phyloP scores from a whole-genome alignment of 2,113 vertebrate species.

The Rhizomys pruinosus region DNA sequence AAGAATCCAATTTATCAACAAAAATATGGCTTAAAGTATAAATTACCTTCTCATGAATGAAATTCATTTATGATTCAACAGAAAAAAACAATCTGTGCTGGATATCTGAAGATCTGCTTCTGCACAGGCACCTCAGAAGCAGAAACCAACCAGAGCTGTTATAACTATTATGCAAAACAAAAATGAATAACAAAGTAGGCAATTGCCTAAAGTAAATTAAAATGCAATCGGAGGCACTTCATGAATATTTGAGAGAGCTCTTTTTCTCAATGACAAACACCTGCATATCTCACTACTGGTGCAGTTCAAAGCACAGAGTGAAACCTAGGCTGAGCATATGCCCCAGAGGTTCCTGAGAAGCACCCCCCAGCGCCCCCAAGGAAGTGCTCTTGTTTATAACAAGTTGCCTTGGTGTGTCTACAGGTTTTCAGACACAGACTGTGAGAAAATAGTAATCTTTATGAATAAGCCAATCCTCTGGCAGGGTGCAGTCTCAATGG shows the following conservation, averaged over 20 bases:
- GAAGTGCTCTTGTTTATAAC: not conserved
- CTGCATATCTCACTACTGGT: slow-evolving; percentile 63
- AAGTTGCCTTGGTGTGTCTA: slow-evolving; percentile 5
- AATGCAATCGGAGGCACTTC: slow-evolving; percentile 79
- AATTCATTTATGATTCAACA: slow-evolving; percentile 76
- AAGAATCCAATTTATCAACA: slow-evolving; percentile 67
- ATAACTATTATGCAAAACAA: slow-evolving; percentile 81
- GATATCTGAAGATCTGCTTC: slow-evolving; percentile 65
- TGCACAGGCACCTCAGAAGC: slow-evolving; percentile 71
- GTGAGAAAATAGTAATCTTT: slow-evolving; percentile 21
- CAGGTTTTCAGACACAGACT: not conserved
- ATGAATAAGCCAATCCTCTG: slow-evolving; percentile 3
- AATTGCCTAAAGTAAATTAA: slow-evolving; percentile 85
- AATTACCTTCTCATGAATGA: slow-evolving; percentile 77
- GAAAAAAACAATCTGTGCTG: slow-evolving; percentile 74
- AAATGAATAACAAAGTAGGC: slow-evolving; percentile 82
- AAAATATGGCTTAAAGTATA: slow-evolving; percentile 72
- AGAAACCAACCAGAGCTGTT: slow-evolving; percentile 69
- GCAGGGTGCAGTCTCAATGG: not conserved
- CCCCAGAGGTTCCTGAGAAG: slow-evolving; percentile 55
- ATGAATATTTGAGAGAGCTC: slow-evolving; percentile 81
- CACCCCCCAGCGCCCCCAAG: too few species aligned
- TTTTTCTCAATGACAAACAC: slow-evolving; percentile 79
- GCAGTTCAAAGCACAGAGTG: slow-evolving; percentile 64
- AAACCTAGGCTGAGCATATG: slow-evolving; percentile 61